Evolutionary conservation across 2,888 invertebrate species (phyloP).

Genomic region (Hypsopygia costalis): DNA sequence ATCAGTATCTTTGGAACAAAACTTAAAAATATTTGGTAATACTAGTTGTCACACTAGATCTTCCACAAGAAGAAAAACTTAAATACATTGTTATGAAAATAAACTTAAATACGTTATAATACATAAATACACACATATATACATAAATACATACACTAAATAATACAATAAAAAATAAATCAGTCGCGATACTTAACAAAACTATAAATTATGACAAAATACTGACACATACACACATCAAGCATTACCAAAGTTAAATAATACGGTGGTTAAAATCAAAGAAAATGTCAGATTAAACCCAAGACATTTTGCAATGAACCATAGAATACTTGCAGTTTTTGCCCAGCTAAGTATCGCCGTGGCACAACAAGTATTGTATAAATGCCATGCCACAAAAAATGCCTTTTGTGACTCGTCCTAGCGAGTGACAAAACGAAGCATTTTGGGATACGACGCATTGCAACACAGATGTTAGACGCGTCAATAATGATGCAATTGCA

Average conservation of each 20-base stretch:
- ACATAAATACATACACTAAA: constrained; percentile 25
- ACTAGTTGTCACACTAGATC: constrained; percentile 7
- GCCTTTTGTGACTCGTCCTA: too few relatives aligned
- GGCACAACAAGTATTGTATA: too few relatives aligned
- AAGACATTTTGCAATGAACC: constrained; percentile 1
- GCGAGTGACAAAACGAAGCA: too few relatives aligned
- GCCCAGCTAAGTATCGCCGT: too few relatives aligned
- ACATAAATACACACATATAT: constrained; percentile 13
- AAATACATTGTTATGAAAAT: constrained; percentile 15
- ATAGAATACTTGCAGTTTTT: too few relatives aligned
- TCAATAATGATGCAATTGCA: too few relatives aligned
- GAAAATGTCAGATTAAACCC: constrained; percentile 13
- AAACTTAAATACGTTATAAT: constrained; percentile 13
- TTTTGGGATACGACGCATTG: too few relatives aligned
- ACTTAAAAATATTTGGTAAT: constrained; percentile 51
- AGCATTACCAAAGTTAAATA: constrained; percentile 14
- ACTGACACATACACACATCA: constrained; percentile 29
- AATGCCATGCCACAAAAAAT: too few relatives aligned
- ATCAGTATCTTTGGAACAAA: constrained; percentile 64
- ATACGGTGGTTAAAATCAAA: constrained; percentile 43
- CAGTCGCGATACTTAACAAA: constrained; percentile 37
- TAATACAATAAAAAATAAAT: constrained; percentile 28
- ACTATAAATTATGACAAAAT: constrained; percentile 27
- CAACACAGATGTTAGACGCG: too few relatives aligned
- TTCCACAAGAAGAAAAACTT: constrained; percentile 9